Evolutionary conservation across 2,888 invertebrate species (phyloP).

Genomic region (Trichacis sp.): DNA sequence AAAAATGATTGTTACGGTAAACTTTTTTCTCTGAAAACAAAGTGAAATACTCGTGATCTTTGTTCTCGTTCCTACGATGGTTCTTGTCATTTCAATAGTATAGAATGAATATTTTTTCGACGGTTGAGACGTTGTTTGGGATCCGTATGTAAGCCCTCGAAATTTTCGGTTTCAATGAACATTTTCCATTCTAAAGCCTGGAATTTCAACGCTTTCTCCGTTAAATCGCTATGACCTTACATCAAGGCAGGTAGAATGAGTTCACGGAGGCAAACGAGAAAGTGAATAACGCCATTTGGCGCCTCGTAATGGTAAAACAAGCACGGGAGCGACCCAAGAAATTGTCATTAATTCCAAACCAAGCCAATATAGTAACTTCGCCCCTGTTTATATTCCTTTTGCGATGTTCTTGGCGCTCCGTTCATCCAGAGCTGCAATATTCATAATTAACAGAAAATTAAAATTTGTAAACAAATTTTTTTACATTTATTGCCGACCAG

Average conservation of each 20-base stretch:
- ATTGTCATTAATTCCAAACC: slow-evolving; percentile 17
- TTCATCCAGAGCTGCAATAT: too few species aligned
- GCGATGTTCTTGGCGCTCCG: neutral
- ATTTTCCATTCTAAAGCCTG: slow-evolving; percentile 28
- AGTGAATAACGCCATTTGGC: slow-evolving; percentile 18
- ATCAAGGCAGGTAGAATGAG: slow-evolving; percentile 26
- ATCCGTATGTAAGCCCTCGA: slow-evolving; percentile 3
- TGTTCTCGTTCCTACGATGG: neutral
- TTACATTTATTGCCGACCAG: too few species aligned
- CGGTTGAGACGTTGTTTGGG: neutral
- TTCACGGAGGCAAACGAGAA: slow-evolving; percentile 22
- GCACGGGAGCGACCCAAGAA: slow-evolving; percentile 15
- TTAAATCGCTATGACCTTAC: slow-evolving; percentile 28
- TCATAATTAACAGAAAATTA: too few species aligned
- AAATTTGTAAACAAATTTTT: too few species aligned
- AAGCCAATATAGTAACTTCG: slow-evolving; percentile 4
- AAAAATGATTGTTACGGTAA: too few species aligned
- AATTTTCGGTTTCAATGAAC: slow-evolving; percentile 26
- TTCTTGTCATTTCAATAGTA: neutral
- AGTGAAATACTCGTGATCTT: neutral
- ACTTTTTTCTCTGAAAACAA: too few species aligned
- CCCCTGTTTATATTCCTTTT: slow-evolving; percentile 4
- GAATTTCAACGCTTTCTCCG: slow-evolving; percentile 29
- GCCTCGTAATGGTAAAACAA: slow-evolving; percentile 32
- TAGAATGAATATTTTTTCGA: neutral